These are phyloP conservation scores for Papilio polyxenes DNA, from an alignment of 1,140 invertebrate genomes.

Conservation along the genomic window DNA sequence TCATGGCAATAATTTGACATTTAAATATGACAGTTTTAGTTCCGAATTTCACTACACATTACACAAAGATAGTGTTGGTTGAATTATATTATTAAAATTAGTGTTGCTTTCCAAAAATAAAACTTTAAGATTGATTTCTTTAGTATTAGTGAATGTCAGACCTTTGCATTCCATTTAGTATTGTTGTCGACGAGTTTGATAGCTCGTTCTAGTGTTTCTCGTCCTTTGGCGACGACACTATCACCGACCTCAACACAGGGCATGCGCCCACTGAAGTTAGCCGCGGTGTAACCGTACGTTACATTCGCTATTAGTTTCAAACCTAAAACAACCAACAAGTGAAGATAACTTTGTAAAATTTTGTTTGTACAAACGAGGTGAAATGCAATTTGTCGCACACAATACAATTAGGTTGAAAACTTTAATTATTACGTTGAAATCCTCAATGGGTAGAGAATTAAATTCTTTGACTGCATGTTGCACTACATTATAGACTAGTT, in stretches of 20 bases:
- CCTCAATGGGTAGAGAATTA: background rate
- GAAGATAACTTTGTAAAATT: background rate
- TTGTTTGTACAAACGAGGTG: too few relatives aligned
- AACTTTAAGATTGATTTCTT: background rate
- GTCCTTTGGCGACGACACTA: conserved; percentile 96
- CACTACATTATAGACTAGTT: background rate
- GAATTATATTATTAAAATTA: too few relatives aligned
- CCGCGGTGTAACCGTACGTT: conserved; percentile 98
- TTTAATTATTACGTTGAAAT: too few relatives aligned
- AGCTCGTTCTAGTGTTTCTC: conserved; percentile 96
- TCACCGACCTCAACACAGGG: conserved; percentile 98
- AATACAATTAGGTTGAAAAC: too few relatives aligned
- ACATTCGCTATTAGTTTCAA: conserved; percentile 99
- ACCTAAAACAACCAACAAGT: conserved; percentile 65
- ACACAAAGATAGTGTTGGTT: too few relatives aligned
- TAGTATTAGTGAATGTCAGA: conserved; percentile 36
- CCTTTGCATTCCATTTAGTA: conserved; percentile 88
- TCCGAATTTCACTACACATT: too few relatives aligned
- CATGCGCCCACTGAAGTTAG: conserved; percentile 99
- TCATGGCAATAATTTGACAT: background rate
- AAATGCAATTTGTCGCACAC: too few relatives aligned
- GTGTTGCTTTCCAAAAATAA: too few relatives aligned
- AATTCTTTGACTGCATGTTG: background rate
- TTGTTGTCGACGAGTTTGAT: conserved; percentile 91
- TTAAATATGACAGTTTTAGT: background rate